Base-by-base conservation (phyloP, 2,888 invertebrate genomes). In the Cosmopolites sordidus region DNA sequence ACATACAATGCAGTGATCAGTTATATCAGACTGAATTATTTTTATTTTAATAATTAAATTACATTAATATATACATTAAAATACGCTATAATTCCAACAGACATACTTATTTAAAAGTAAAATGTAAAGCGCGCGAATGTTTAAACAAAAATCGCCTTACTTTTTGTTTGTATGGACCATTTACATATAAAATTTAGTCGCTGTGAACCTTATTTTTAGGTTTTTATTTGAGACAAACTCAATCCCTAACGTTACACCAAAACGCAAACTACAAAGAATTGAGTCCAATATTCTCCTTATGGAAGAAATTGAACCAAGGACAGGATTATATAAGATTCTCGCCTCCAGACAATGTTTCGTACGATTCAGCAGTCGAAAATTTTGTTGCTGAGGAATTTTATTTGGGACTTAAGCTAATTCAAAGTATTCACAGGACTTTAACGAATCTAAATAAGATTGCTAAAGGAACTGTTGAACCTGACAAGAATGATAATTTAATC, bases 241-340 rank as follows among this genome's bases (percentile, higher is more conserved):
- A 16, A 16, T 11, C 11, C 16, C 5, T 14, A 16, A 45, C n/a
- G 16, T 15, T 18, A 2, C 14, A 4, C 17, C 15, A 15, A 41
- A 48, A 22, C 39, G 51, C 8, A 5, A 33, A 33, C 33, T 33
- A 33, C 51, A 74, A 80, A 65, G 78, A 83, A 64, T 71, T 86
- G 49, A 72, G 81, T n/a, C 87, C 89, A 0, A 75, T 92, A 43
- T 78, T 93, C 22, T 81, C 81, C 50, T 70, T 91, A 2, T 95
- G 95, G 94, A 91, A 91, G 69, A 92, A 90, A 70, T 64, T 83
- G 16, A 83, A 83, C 75, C 80, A 84, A 8, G 80, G 79, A 1
- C 64, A 70, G 12, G 72, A 73, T 56, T 75, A 72, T 58, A 60
- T 74, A 2, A 65, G 69, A 56, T 5, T 16, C 11, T 16, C 40